These are phyloP conservation scores for Teleogryllus oceanicus DNA, from an alignment of 2,888 invertebrate genomes.

Conservation along the genomic window DNA sequence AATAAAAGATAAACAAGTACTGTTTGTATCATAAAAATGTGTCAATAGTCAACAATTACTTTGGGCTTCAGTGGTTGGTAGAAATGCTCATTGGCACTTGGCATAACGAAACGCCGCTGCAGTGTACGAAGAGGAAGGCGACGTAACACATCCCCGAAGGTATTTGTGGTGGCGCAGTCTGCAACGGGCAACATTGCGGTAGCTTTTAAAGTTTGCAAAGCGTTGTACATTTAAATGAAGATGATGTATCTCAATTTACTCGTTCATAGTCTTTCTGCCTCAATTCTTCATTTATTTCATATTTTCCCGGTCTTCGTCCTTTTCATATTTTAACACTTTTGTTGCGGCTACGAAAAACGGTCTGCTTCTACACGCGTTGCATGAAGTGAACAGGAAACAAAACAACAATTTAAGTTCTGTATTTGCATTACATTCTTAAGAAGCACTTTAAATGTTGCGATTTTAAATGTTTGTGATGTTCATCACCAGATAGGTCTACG, in stretches of 20 bases:
- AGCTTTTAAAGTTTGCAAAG: not conserved
- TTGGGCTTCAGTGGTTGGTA: too few species aligned
- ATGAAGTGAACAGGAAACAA: not conserved
- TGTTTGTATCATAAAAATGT: too few species aligned
- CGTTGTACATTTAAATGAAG: not conserved
- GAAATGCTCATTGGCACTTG: too few species aligned
- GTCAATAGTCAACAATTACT: too few species aligned
- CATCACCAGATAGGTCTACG: too few species aligned
- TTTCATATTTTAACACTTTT: not conserved
- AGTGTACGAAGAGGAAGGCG: too few species aligned
- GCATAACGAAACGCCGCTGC: too few species aligned
- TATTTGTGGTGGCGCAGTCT: too few species aligned
- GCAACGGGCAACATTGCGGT: not conserved
- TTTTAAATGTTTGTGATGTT: too few species aligned
- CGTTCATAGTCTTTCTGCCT: not conserved
- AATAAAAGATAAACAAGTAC: too few species aligned
- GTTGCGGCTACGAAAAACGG: not conserved
- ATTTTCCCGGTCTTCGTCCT: not conserved
- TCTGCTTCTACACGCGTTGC: not conserved
- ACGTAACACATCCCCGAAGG: too few species aligned
- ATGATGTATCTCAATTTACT: not conserved
- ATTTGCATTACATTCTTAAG: not conserved
- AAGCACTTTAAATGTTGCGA: too few species aligned
- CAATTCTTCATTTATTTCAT: not conserved
- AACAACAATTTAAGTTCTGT: not conserved